Percentiles rank a stretch among this genome's conserved stretches.
phyloP scores from a whole-genome alignment of 1,140 invertebrate genomes.

The Dendroctonus ponderosae region DNA sequence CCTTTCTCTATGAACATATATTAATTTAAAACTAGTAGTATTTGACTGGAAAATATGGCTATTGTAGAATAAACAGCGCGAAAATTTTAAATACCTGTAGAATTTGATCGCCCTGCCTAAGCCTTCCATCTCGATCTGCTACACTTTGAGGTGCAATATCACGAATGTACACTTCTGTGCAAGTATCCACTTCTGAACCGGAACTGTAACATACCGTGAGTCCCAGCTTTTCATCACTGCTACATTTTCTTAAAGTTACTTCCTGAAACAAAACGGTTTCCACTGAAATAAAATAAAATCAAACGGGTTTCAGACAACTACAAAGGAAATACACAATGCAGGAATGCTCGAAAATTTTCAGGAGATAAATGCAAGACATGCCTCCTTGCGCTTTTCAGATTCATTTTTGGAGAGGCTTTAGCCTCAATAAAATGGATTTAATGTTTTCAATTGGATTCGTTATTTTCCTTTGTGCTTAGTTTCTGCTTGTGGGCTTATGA shows the following conservation, averaged over 20 bases:
- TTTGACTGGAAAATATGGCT: too few species aligned
- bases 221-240: slow-evolving; percentile 63
- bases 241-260: slow-evolving; percentile 61
- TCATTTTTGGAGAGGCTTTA: too few species aligned
- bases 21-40: too few species aligned
- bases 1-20: not conserved
- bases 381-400: too few species aligned
- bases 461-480: too few species aligned
- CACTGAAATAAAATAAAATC: slow-evolving; percentile 21
- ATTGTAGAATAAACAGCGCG: not conserved
- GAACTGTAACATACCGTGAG: slow-evolving; percentile 69
- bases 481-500: too few species aligned
- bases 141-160: slow-evolving; percentile 69
- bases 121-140: slow-evolving; percentile 65
- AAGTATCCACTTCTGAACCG: slow-evolving; percentile 56
- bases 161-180: slow-evolving; percentile 69
- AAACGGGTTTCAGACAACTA: not conserved
- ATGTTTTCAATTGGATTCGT: too few species aligned
- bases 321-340: slow-evolving; percentile 8
- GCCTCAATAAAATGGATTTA: too few species aligned
- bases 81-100: slow-evolving; percentile 53
- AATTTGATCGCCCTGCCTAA: slow-evolving; percentile 74
- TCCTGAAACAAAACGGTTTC: slow-evolving; percentile 58
- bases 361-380: not conserved
- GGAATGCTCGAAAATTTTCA: slow-evolving; percentile 7